Base-by-base conservation (phyloP, 2,113 vertebrate genomes). In the Ondatra zibethicus region DNA sequence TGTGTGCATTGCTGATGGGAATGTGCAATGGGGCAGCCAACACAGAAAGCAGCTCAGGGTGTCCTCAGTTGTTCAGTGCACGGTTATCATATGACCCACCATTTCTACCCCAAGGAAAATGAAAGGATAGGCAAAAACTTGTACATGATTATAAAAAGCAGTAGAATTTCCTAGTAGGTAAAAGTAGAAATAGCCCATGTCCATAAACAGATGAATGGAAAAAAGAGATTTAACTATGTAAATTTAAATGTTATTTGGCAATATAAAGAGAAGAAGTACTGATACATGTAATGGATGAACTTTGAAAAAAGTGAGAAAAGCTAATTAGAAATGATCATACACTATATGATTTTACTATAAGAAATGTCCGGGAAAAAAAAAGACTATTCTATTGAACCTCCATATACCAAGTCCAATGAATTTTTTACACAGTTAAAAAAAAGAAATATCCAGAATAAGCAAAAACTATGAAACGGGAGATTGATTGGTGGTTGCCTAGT, bases 221-320 rank as follows among this genome's bases (percentile, higher is more conserved):
- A 86, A 91, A 92, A 81, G 36, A 33, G 42, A 21, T 80, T n/a
- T 84, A 70, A 76, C 25, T 80, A 52, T 31, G 27, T 70, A 87
- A 17, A 88, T 10, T 68, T 75, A 45, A n/a, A 72, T 73, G 93
- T 58, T 91, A 88, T 50, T 92, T 39, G 4, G 39, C 8, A 70
- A 91, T 55, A 84, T 93, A 91, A 94, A 95, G 52, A 85, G 77
- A 89, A 39, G 80, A 92, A 88, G 39, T 36, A 65, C 58, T 55
- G 25, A 70, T 50, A 23, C 3, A 65, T 36, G 36, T 42, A 73
- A 80, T 42, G 23, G 45, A 81, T 55, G 73, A 78, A 93, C 87
- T 87, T 65, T 61, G 61, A 76, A 94, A 97, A 89, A 45, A 94
- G 17, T 42, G 16, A 92, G 81, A 81, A 33, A 94, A 89, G 72